These are phyloP conservation scores for Hypena proboscidalis DNA, from an alignment of 2,888 invertebrate genomes.

Conservation along the genomic window DNA sequence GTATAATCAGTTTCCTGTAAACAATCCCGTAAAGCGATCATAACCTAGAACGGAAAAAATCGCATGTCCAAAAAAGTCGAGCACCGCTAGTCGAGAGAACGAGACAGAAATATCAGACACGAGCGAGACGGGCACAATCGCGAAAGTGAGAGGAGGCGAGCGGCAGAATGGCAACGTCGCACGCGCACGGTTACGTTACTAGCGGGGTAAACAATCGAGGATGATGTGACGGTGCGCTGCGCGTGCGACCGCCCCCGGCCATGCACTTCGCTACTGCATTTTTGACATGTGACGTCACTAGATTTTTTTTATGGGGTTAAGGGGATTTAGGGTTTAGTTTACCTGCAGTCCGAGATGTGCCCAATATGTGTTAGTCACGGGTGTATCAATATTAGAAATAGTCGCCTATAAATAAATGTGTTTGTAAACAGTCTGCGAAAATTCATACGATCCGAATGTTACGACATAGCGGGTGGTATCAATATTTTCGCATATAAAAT, in stretches of 20 bases:
- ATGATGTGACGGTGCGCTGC: constrained; percentile 72
- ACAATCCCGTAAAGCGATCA: constrained; percentile 72
- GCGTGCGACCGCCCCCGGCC: constrained; percentile 75
- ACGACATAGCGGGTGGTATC: constrained; percentile 14
- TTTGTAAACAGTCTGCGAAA: constrained; percentile 44
- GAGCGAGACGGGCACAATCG: constrained; percentile 61
- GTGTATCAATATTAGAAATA: constrained; percentile 30
- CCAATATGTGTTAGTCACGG: constrained; percentile 5
- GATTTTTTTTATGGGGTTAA: constrained; percentile 29
- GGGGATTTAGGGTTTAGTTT: constrained; percentile 21
- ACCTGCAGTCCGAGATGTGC: constrained; percentile 18
- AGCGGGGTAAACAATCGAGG: constrained; percentile 80
- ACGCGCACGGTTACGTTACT: constrained; percentile 75
- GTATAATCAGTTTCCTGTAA: constrained; percentile 57
- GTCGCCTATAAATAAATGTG: constrained; percentile 41
- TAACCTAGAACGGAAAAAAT: constrained; percentile 77
- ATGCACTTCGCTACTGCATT: constrained; percentile 79
- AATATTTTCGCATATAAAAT: constrained; percentile 31
- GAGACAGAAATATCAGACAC: constrained; percentile 52
- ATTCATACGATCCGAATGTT: constrained; percentile 25
- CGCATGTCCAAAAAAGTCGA: constrained; percentile 82
- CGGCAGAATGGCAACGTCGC: constrained; percentile 76
- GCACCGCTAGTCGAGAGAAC: constrained; percentile 78
- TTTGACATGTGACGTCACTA: constrained; percentile 72
- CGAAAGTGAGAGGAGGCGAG: constrained; percentile 84